phyloP scores from a whole-genome alignment of 2,888 invertebrate genomes.

The Cyclophora albipunctata region DNA sequence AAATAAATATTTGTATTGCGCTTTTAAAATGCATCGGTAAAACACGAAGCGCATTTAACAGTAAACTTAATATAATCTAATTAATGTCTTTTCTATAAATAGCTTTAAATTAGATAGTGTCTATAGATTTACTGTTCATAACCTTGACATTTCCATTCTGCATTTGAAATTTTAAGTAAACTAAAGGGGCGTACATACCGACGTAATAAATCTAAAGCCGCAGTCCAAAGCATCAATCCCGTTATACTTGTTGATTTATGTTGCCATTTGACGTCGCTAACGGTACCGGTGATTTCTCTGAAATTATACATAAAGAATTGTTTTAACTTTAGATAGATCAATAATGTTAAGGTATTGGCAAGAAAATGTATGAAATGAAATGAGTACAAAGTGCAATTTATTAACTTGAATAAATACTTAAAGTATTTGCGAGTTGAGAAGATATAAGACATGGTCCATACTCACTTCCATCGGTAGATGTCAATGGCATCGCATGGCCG shows the following conservation, averaged over 20 bases:
- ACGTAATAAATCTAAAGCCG: background rate
- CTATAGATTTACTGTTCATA: no score
- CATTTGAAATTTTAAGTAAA: no score
- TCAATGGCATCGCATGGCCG: constrained; percentile 29
- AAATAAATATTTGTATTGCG: background rate
- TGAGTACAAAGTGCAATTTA: no score
- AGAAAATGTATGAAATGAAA: no score
- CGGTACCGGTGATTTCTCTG: constrained; percentile 37
- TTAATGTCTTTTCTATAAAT: no score
- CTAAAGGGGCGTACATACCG: background rate
- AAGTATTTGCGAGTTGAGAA: background rate
- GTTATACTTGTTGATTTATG: constrained; percentile 31
- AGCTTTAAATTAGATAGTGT: no score
- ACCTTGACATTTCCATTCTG: no score
- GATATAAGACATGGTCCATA: constrained; percentile 5
- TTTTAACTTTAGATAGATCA: background rate
- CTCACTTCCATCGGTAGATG: constrained; percentile 36
- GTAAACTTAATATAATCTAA: no score
- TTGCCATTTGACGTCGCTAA: constrained; percentile 30
- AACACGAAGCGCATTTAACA: no score
- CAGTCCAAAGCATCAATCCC: background rate
- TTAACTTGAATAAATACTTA: background rate
- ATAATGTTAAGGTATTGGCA: background rate
- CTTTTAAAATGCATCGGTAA: no score
- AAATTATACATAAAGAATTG: constrained; percentile 18